Conservation (phyloP, 2,888 invertebrate species). For the Branchipolynoe longqiensis region DNA sequence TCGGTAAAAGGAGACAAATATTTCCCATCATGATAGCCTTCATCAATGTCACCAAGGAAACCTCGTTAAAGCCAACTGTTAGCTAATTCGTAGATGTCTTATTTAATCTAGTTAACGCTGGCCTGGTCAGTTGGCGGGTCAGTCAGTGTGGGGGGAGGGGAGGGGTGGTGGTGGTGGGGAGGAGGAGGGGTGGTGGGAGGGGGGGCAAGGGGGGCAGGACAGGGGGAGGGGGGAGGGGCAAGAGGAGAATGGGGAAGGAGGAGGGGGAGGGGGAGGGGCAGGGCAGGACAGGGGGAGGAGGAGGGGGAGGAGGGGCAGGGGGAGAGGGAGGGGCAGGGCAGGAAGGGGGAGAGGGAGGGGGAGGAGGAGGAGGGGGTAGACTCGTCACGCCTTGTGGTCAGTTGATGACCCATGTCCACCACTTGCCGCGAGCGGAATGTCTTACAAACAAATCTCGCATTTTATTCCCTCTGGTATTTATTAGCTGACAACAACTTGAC, state of each 20-base stretch:
- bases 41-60: not conserved
- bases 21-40: constrained; percentile 9
- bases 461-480: too few relatives aligned
- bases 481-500: too few relatives aligned
- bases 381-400: constrained; percentile 17
- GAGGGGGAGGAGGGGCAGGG: not conserved
- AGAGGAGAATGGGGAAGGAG: not conserved
- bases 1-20: not conserved
- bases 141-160: not conserved
- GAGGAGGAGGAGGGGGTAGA: too few relatives aligned
- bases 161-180: not conserved
- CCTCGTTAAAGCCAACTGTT: constrained; percentile 1
- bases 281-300: not conserved
- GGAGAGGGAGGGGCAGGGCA: not conserved
- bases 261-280: not conserved
- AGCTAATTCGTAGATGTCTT: constrained; percentile 33
- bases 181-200: constrained; percentile 1
- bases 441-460: too few relatives aligned
- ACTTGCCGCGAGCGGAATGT: too few relatives aligned
- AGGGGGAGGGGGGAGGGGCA: not conserved
- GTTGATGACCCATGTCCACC: constrained; percentile 42
- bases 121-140: not conserved
- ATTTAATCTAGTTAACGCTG: not conserved
- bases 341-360: not conserved
- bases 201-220: not conserved